These are phyloP conservation scores for Phengaris alcon DNA, from an alignment of 2,888 invertebrate species.

Conservation along the genomic window DNA sequence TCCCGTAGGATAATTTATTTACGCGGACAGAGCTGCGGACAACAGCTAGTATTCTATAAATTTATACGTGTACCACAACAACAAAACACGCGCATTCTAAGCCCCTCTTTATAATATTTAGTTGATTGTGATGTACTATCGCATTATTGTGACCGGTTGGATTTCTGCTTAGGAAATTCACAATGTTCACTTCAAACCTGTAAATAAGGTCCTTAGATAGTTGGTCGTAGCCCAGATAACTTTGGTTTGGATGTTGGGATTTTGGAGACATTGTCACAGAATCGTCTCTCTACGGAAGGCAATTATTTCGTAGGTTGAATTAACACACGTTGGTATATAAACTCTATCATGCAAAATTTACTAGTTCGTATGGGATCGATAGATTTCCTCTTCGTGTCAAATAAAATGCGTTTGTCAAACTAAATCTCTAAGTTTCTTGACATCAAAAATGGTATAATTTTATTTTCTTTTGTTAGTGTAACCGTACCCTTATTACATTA, in stretches of 20 bases:
- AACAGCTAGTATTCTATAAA: too few relatives aligned
- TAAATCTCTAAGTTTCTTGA: not conserved
- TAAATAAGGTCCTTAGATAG: not conserved
- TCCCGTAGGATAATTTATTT: too few relatives aligned
- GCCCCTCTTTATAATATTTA: constrained; percentile 45
- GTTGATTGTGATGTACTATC: constrained; percentile 58
- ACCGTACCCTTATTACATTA: constrained; percentile 42
- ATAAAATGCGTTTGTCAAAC: not conserved
- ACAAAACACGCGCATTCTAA: constrained; percentile 17
- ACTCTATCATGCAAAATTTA: too few relatives aligned
- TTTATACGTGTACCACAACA: constrained; percentile 1
- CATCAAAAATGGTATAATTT: not conserved
- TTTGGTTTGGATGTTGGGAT: not conserved
- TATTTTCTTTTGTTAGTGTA: constrained; percentile 24
- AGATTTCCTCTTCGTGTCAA: too few relatives aligned
- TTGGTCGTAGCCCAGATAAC: not conserved
- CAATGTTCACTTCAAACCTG: not conserved
- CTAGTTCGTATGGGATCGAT: too few relatives aligned
- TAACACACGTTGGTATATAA: too few relatives aligned
- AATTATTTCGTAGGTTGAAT: too few relatives aligned
- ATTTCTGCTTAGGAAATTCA: constrained; percentile 37
- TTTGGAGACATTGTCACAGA: not conserved
- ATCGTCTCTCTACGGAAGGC: not conserved
- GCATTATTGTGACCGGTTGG: constrained; percentile 44
- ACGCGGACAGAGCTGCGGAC: too few relatives aligned